phyloP scores from a whole-genome alignment of 2,888 invertebrate species.

The Choreutis nemorana region DNA sequence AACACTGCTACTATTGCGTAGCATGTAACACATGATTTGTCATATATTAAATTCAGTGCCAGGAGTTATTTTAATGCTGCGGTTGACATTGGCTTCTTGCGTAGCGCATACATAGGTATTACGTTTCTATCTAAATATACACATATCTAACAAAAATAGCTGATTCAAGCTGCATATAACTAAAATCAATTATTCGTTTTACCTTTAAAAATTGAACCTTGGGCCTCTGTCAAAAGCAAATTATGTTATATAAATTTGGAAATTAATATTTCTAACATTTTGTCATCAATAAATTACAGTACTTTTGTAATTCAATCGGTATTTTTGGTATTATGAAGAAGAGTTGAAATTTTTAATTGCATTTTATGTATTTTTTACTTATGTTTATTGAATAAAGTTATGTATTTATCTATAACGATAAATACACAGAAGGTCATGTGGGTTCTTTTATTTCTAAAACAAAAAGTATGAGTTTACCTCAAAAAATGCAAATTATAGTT shows the following conservation, averaged over 20 bases:
- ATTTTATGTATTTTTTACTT: no score
- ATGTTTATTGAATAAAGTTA: no score
- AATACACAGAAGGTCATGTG: no score
- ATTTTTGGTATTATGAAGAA: no score
- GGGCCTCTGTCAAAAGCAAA: constrained; percentile 61
- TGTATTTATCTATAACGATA: no score
- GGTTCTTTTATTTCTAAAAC: no score
- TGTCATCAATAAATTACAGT: no score
- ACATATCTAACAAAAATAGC: constrained; percentile 33
- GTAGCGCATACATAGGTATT: constrained; percentile 34
- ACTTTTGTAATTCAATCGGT: no score
- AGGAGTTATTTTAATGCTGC: constrained; percentile 40
- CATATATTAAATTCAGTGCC: constrained; percentile 30
- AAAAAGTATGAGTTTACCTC: no score
- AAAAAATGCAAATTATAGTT: no score
- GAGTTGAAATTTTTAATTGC: no score
- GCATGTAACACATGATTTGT: constrained; percentile 26
- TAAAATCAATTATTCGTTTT: constrained; percentile 34
- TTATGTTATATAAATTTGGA: constrained; percentile 19
- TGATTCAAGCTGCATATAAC: constrained; percentile 37
- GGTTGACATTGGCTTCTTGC: constrained; percentile 33
- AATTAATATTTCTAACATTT: no score
- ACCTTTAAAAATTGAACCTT: constrained; percentile 63
- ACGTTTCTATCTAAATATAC: constrained; percentile 25
- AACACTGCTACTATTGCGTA: constrained; percentile 15